Conservation (phyloP, 35 echinoderm and acorn worm genomes). For the Apostichopus californicus region DNA sequence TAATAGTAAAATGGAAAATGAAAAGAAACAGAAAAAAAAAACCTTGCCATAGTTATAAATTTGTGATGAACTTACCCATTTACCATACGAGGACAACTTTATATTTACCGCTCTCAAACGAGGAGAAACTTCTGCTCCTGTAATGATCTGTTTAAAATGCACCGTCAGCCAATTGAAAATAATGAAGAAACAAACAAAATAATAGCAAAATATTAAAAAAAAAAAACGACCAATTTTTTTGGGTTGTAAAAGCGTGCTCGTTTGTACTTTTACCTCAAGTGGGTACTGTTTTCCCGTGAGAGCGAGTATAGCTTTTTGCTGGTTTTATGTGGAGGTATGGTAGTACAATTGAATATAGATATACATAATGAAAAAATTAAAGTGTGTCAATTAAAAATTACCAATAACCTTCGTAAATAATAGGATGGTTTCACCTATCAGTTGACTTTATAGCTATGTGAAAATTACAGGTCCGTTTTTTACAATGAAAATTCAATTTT, state of each 20-base stretch:
- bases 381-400: slow-evolving; percentile 1
- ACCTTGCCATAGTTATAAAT: slow-evolving; percentile 19
- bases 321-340: neutral
- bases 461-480: too few species aligned
- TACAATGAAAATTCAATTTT: too few species aligned
- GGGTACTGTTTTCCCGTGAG: slow-evolving; percentile 1
- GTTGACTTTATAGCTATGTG: neutral
- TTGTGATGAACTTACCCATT: slow-evolving; percentile 13
- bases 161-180: neutral
- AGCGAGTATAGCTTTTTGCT: neutral
- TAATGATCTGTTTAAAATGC: neutral
- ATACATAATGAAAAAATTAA: neutral
- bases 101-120: neutral
- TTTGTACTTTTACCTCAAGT: neutral
- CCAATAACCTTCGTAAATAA: neutral
- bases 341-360: neutral
- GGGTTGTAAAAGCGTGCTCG: neutral
- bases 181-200: neutral
- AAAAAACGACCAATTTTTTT: neutral
- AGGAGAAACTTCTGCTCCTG: neutral
- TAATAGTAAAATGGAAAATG: too few species aligned
- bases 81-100: neutral
- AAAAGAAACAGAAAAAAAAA: neutral
- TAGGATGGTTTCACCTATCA: neutral
- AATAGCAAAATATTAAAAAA: neutral